Conservation (phyloP, 2,888 invertebrate species). For the Holacanthella duospinosa region DNA sequence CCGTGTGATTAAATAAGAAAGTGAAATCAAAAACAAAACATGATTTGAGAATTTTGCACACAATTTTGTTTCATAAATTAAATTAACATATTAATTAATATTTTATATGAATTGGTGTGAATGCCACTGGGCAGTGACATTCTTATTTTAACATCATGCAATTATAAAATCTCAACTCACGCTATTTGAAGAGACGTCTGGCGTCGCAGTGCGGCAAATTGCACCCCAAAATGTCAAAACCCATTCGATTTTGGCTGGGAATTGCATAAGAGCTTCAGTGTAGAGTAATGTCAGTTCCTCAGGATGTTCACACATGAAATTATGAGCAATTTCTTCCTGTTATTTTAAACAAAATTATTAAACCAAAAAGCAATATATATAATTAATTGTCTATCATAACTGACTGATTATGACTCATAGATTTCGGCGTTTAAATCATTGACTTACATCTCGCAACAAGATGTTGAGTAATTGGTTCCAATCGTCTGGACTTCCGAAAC, state of each 20-base stretch:
- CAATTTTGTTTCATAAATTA: too few species aligned
- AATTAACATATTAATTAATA: too few species aligned
- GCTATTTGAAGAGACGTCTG: background rate
- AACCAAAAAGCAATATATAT: background rate
- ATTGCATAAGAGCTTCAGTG: slow-evolving; percentile 13
- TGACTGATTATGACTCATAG: background rate
- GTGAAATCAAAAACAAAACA: too few species aligned
- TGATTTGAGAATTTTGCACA: too few species aligned
- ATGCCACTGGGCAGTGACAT: too few species aligned
- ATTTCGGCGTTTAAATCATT: too few species aligned
- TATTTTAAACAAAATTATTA: slow-evolving; percentile 10
- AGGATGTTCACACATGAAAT: slow-evolving; percentile 13
- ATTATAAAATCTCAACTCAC: too few species aligned
- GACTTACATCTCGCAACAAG: slow-evolving; percentile 25
- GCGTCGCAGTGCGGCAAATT: slow-evolving; percentile 9
- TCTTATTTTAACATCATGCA: too few species aligned
- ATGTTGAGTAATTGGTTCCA: slow-evolving; percentile 13
- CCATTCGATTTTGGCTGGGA: slow-evolving; percentile 17
- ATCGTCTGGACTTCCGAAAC: slow-evolving; percentile 14
- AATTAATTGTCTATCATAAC: background rate
- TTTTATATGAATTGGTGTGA: too few species aligned
- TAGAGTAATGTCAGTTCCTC: slow-evolving; percentile 15
- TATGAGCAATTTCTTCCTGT: slow-evolving; percentile 16
- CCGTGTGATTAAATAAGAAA: too few species aligned
- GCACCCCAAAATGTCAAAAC: slow-evolving; percentile 20